Base-by-base conservation (phyloP, 2,888 invertebrate genomes). In the Sialis fuliginosa region DNA sequence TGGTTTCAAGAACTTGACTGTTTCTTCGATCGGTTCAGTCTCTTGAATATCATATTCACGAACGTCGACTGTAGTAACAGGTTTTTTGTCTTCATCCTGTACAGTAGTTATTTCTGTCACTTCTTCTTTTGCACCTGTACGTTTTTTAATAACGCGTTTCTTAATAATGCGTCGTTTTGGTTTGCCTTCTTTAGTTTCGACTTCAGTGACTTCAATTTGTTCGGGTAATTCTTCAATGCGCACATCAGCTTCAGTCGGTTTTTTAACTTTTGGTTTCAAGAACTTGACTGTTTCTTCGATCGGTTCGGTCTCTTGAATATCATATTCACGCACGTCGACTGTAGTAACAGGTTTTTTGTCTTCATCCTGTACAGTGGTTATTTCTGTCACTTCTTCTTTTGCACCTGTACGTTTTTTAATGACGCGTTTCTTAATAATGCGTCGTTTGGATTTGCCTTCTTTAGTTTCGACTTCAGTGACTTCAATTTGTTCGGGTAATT, bases 321-420 rank as follows among this genome's bases (percentile, higher is more conserved):
- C 44, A 30, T 33, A 34, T 30, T 13, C 12, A 32, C 59, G 60
- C 4, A 69, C 59, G 33, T 60, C 57, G 22, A 71, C 62, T 50
- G 66, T 64, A 51, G 63, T 65, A 49, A 69, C 53, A 42, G 68
- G 63, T 58, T 67, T 61, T 53, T 60, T 62, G 39, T 59, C 63
- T 48, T 57, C 68, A 48, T 61, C 59, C 44, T 59, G 53, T 33
- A 60, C 56, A 51, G 59, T 65, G 4, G 62, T 53, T 48, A 65
- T 61, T 56, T 68, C 66, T 6, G 66, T 57, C 6, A 64, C 54
- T 51, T 67, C 63, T 51, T 65, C 61, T 48, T 59, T 54, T 39
- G 60, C 55, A 49, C 63, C 67, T 33, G 58, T 49, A 46, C 61
- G 59, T 50, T 61, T 63, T 49, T 54, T 60, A 10, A 54, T 55